These are phyloP conservation scores for Chalcis sispes DNA, from an alignment of 2,888 invertebrate genomes.

Conservation along the genomic window DNA sequence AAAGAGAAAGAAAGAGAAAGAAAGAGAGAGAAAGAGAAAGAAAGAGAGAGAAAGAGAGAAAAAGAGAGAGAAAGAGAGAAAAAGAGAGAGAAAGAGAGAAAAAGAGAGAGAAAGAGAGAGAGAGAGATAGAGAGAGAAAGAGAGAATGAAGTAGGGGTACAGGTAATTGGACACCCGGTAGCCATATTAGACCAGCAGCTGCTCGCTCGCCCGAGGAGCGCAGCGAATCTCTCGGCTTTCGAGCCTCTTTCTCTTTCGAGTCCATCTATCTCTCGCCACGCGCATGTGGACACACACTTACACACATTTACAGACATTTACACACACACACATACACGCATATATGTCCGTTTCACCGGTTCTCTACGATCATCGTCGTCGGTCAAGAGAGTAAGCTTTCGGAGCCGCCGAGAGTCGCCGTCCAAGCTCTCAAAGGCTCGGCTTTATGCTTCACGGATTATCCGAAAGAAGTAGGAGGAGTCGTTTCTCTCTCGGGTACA, in stretches of 20 bases:
- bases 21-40: no score
- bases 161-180: slow-evolving; percentile 75
- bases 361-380: slow-evolving; percentile 13
- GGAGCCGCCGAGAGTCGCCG: no score
- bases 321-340: neutral
- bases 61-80: no score
- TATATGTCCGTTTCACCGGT: neutral
- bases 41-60: no score
- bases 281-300: neutral
- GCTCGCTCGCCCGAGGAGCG: slow-evolving; percentile 47
- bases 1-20: no score
- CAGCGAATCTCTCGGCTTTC: no score
- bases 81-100: no score
- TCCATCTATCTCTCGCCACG: slow-evolving; percentile 1
- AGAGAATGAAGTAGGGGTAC: slow-evolving; percentile 52
- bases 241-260: slow-evolving; percentile 44
- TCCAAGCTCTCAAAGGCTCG: neutral
- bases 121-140: neutral
- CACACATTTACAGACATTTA: neutral
- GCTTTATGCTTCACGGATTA: slow-evolving; percentile 25
- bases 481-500: neutral
- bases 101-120: neutral
- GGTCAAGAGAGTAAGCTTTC: neutral
- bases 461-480: neutral
- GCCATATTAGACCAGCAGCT: slow-evolving; percentile 74